phyloP scores from a whole-genome alignment of 30 jellyfish, hydroid and myxozoan genomes.

The Rhopilema esculentum region DNA sequence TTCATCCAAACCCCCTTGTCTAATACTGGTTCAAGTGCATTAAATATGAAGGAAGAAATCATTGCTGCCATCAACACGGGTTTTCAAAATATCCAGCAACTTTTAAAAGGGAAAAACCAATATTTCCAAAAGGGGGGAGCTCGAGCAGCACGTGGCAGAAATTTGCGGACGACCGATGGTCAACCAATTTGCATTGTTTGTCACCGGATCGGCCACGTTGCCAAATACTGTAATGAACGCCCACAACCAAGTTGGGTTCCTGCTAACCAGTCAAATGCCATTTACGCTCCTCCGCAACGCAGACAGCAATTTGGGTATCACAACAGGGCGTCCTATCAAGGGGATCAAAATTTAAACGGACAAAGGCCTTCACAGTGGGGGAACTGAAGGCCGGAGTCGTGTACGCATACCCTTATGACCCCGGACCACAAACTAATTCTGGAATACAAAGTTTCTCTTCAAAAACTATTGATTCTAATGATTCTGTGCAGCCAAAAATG shows the following conservation, averaged over 20 bases:
- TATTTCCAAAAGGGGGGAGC: too few species aligned
- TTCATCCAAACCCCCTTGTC: too few species aligned
- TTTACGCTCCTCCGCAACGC: too few species aligned
- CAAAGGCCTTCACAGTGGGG: conserved; percentile 8
- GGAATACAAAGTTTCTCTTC: too few species aligned
- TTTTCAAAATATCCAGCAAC: neutral
- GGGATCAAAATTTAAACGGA: neutral
- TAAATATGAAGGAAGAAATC: neutral
- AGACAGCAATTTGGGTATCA: neutral
- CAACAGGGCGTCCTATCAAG: neutral
- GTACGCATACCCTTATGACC: too few species aligned
- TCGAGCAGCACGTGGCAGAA: conserved; percentile 27
- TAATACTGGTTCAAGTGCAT: too few species aligned
- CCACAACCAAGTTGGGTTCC: too few species aligned
- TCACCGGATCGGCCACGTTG: conserved; percentile 19
- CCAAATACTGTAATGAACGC: neutral
- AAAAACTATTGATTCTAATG: too few species aligned
- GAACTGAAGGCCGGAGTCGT: conserved; percentile 17
- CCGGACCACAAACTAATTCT: too few species aligned
- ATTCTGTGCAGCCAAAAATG: too few species aligned
- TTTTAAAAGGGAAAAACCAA: too few species aligned
- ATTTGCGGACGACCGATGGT: conserved; percentile 27
- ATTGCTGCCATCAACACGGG: conserved; percentile 7
- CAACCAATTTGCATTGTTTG: conserved; percentile 34
- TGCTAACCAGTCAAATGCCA: too few species aligned